Base-by-base conservation (phyloP, 2,888 invertebrate species). In the Cephalotes varians region DNA sequence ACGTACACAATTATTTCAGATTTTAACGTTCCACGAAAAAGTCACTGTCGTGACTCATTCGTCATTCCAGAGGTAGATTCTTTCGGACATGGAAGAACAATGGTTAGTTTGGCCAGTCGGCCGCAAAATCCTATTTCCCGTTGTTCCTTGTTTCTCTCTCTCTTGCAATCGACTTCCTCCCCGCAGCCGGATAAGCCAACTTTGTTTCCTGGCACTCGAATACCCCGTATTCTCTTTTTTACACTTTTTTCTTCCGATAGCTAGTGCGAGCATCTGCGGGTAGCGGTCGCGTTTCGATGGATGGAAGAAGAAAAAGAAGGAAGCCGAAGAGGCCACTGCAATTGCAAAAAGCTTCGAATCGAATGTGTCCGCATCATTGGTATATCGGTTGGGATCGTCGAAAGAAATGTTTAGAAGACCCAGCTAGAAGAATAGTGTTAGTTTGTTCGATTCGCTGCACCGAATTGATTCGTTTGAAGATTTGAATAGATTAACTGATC, bases 91-190 rank as follows among this genome's bases (percentile, higher is more conserved):
- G 88, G 90, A 91, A 82, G 86, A 86, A 89, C 90, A 87, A 84
- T 40, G 82, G 87, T 56, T 72, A 87, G 91, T 90, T 91, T 86
- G 86, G 85, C 85, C 71, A 79, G 85, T 65, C 77, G 81, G 85
- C 90, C 91, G 79, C 90, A 87, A 88, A 89, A 91, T 89, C 90
- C 90, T 90, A 88, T 88, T 91, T 85, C 87, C 86, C 74, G 51
- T 73, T 58, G 60, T 44, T 58, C 25, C 67, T 31, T 60, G 56
- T 47, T 40, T 64, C 44, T 47, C 44, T 62, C 47, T 71, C 71
- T 51, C 73, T 34, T 44, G 76, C 64, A 76, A 49, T 80, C 62
- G 60, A 25, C 37, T 80, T 76, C 79, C 28, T 28, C 76, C 56
- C 64, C 72, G 58, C 69, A 64, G 56, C 44, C 67, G 69, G 69